These are phyloP conservation scores for Eriocheir sinensis DNA, from an alignment of 1,140 invertebrate species.

Conservation along the genomic window DNA sequence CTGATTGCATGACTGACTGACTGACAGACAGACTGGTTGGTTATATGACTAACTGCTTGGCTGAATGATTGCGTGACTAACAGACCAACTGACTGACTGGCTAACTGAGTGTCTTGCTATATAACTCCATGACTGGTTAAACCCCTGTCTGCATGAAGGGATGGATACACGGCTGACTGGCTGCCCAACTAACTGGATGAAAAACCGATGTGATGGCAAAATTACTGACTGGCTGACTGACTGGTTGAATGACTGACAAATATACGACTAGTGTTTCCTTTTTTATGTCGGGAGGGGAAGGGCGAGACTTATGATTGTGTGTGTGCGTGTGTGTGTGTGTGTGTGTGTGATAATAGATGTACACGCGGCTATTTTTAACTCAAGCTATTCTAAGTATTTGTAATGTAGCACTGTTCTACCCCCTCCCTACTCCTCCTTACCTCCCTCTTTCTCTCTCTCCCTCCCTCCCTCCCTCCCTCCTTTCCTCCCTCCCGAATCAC, in stretches of 20 bases:
- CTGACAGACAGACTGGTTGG: not conserved
- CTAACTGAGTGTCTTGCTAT: not conserved
- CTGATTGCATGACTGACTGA: not conserved
- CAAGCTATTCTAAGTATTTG: not conserved
- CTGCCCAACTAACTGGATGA: not conserved
- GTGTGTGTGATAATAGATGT: conserved; percentile 31
- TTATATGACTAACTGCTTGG: not conserved
- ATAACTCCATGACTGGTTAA: not conserved
- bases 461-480: not conserved
- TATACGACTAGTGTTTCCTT: conserved; percentile 7
- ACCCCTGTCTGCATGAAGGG: too few relatives aligned
- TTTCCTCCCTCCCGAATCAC: not conserved
- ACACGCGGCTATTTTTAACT: conserved; percentile 6
- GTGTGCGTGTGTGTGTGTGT: conserved; percentile 51
- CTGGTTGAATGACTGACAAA: not conserved
- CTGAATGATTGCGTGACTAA: not conserved
- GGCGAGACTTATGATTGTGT: not conserved
- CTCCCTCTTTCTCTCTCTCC: not conserved
- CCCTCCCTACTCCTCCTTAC: not conserved
- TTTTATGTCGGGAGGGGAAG: not conserved
- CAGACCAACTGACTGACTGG: not conserved
- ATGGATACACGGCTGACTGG: not conserved
- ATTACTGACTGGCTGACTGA: not conserved
- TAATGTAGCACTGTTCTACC: not conserved
- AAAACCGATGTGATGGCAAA: not conserved